phyloP scores from a whole-genome alignment of 1,140 invertebrate species.

The Euwallacea fornicatus region DNA sequence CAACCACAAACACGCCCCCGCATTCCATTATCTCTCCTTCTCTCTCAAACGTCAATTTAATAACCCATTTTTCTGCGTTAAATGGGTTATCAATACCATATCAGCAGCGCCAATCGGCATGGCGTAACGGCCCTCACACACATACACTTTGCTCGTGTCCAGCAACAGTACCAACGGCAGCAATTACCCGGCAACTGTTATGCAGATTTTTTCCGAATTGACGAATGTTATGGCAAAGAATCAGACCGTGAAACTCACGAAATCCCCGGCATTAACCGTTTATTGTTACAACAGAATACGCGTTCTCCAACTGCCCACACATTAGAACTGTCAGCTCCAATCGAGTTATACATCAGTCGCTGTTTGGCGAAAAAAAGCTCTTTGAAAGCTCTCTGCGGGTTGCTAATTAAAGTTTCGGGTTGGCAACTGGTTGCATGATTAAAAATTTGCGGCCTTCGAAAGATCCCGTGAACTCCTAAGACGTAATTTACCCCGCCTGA shows the following conservation, averaged over 20 bases:
- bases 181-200: not conserved
- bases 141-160: constrained; percentile 1
- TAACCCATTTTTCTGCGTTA: not conserved
- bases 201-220: constrained; percentile 25
- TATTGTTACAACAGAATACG: constrained; percentile 34
- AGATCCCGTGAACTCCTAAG: too few species aligned
- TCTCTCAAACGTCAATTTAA: too few species aligned
- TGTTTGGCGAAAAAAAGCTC: not conserved
- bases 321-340: constrained; percentile 16
- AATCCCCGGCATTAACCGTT: constrained; percentile 16
- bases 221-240: constrained; percentile 28
- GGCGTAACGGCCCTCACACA: constrained; percentile 1
- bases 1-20: too few species aligned
- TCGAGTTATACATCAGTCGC: not conserved
- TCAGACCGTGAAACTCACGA: constrained; percentile 37
- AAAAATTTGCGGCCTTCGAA: too few species aligned
- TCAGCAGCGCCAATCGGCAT: not conserved
- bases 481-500: too few species aligned
- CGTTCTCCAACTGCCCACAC: constrained; percentile 24
- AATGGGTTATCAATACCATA: constrained; percentile 4
- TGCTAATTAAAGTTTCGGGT: too few species aligned
- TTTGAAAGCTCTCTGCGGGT: too few species aligned
- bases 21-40: too few species aligned
- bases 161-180: not conserved
- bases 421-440: too few species aligned